A percentile compares a stretch with the other conserved stretches of the same genome.
These are phyloP conservation scores for Brenthis ino DNA, from an alignment of 2,888 invertebrate genomes.

Conservation along the genomic window DNA sequence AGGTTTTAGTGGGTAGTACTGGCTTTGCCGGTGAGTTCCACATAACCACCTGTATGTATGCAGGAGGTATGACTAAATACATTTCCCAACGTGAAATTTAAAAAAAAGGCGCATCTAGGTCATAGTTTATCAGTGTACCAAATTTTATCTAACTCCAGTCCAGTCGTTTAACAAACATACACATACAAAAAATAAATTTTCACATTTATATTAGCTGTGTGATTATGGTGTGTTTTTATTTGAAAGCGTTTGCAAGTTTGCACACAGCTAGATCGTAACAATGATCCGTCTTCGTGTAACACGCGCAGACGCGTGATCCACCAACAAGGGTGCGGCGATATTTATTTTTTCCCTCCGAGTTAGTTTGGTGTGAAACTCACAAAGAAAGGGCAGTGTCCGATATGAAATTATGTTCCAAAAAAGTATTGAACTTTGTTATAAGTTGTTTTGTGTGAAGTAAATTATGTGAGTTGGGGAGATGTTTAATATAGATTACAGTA, in stretches of 20 bases:
- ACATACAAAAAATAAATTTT: too few species aligned
- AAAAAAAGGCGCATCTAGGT: too few species aligned
- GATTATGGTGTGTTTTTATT: too few species aligned
- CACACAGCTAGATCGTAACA: slow-evolving; percentile 54
- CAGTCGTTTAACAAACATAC: too few species aligned
- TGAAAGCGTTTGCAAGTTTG: slow-evolving; percentile 47
- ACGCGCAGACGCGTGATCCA: slow-evolving; percentile 79
- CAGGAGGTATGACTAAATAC: too few species aligned
- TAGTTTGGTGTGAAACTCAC: slow-evolving; percentile 69
- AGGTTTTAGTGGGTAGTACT: too few species aligned
- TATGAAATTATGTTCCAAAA: slow-evolving; percentile 43
- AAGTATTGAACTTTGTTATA: slow-evolving; percentile 37
- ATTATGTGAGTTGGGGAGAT: slow-evolving; percentile 16
- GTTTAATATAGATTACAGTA: slow-evolving; percentile 8
- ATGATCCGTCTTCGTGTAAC: slow-evolving; percentile 79
- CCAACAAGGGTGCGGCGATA: slow-evolving; percentile 76
- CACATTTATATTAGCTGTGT: too few species aligned
- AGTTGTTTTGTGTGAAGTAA: slow-evolving; percentile 26
- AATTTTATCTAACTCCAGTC: too few species aligned
- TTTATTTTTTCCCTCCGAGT: slow-evolving; percentile 68
- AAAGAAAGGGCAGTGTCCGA: slow-evolving; percentile 50
- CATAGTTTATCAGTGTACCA: too few species aligned
- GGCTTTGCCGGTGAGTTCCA: too few species aligned
- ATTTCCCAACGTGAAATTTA: too few species aligned
- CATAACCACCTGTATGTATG: too few species aligned